Percentiles rank a stretch among this genome's conserved stretches.
Conservation (phyloP, 2,888 invertebrate species). For the Oxystoma pomonae region DNA sequence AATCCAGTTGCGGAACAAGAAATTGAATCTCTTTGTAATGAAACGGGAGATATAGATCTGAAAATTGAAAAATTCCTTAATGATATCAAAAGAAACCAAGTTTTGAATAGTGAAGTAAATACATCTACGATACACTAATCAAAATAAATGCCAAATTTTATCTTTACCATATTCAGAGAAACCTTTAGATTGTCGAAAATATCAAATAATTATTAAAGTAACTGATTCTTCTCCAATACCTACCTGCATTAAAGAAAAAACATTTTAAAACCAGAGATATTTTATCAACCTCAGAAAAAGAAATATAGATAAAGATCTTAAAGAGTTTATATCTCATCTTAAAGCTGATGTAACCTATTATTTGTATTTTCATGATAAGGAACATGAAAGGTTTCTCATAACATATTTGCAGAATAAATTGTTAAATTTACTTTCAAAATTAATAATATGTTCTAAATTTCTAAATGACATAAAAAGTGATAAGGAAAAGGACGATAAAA, state of each 20-base stretch:
- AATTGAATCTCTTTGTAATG: neutral
- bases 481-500: neutral
- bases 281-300: slow-evolving; percentile 2
- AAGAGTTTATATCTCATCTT: neutral
- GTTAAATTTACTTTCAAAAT: neutral
- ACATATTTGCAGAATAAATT: neutral
- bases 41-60: neutral
- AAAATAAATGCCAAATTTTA: slow-evolving; percentile 3
- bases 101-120: neutral
- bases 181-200: neutral
- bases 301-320: slow-evolving; percentile 2
- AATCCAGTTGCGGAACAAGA: neutral
- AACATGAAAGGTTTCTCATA: slow-evolving; percentile 1
- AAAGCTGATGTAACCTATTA: neutral
- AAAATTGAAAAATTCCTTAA: neutral
- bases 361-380: slow-evolving; percentile 2
- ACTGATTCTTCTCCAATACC: no score
- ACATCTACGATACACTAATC: slow-evolving; percentile 4
- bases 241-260: slow-evolving; percentile 3
- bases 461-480: neutral
- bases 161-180: slow-evolving; percentile 9
- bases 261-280: slow-evolving; percentile 2
- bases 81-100: neutral
- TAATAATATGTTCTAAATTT: neutral
- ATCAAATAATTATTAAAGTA: slow-evolving; percentile 4